Evolutionary conservation across 1,140 invertebrate species (phyloP).

Genomic region (Leptopilina boulardi): DNA sequence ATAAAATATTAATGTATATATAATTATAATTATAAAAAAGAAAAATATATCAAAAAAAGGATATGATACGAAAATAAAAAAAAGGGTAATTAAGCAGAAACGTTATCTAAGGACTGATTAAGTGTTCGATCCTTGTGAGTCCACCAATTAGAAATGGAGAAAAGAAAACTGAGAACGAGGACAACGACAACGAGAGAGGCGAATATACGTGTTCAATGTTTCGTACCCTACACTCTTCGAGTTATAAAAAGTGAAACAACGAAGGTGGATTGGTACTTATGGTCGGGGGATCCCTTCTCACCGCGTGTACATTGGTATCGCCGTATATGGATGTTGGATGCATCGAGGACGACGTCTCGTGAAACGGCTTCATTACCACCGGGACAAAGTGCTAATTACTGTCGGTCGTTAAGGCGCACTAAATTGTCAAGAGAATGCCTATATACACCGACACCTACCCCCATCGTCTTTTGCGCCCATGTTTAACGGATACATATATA

Average conservation of each 20-base stretch:
- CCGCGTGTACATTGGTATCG: constrained; percentile 42
- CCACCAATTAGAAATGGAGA: constrained; percentile 19
- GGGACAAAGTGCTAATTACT: constrained; percentile 66
- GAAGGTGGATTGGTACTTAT: constrained; percentile 44
- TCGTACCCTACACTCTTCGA: not conserved
- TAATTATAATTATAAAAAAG: too few relatives aligned
- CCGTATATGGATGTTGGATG: constrained; percentile 50
- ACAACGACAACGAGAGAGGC: too few relatives aligned
- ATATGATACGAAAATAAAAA: not conserved
- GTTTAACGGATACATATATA: constrained; percentile 43
- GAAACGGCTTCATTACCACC: constrained; percentile 63
- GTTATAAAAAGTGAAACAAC: not conserved
- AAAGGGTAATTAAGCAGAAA: not conserved
- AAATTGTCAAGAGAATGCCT: constrained; percentile 56
- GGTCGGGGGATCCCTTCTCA: constrained; percentile 34
- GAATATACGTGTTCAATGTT: not conserved
- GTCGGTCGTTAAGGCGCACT: constrained; percentile 61
- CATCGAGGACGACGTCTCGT: constrained; percentile 43
- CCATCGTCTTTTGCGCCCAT: constrained; percentile 36
- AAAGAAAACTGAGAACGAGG: not conserved
- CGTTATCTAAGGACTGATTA: constrained; percentile 24
- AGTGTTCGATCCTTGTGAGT: constrained; percentile 16
- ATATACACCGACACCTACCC: constrained; percentile 38
- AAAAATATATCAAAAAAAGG: too few relatives aligned
- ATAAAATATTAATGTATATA: too few relatives aligned